A percentile compares a stretch with the other conserved stretches of the same genome.
Evolutionary conservation across 2,888 invertebrate genomes (phyloP).

Genomic region (Spodoptera littoralis): DNA sequence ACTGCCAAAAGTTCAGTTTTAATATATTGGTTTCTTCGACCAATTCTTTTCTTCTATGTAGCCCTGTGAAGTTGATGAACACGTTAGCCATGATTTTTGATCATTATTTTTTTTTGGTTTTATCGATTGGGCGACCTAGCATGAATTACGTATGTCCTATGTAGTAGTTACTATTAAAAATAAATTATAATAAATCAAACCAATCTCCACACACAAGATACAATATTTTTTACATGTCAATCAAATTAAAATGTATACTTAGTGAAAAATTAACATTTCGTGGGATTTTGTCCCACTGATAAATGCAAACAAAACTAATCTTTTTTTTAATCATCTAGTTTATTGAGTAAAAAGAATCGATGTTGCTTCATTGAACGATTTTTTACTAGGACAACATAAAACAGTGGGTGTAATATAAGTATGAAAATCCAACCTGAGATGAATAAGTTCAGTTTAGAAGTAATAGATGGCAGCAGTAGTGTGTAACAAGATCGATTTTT

Average conservation of each 20-base stretch:
- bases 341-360: conserved; percentile 59
- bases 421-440: conserved; percentile 1
- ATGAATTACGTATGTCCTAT: no score
- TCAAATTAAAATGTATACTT: no score
- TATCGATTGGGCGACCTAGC: conserved; percentile 28
- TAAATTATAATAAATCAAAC: no score
- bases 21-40: conserved; percentile 26
- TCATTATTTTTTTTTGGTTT: conserved; percentile 61
- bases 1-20: conserved; percentile 34
- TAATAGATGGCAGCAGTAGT: conserved; percentile 45
- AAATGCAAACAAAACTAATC: conserved; percentile 26
- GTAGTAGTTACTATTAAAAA: no score
- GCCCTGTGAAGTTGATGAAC: conserved; percentile 80
- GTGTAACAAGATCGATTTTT: conserved; percentile 13
- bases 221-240: no score
- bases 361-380: conserved; percentile 76
- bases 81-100: conserved; percentile 81
- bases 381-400: conserved; percentile 68
- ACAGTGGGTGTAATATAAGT: conserved; percentile 12
- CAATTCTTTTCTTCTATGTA: conserved; percentile 67
- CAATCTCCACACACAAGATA: no score
- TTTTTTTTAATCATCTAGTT: conserved; percentile 18
- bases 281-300: neutral
- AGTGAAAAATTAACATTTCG: neutral
- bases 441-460: conserved; percentile 21